Evolutionary conservation across 2,113 vertebrate species (phyloP).

Genomic region (Salminus brasiliensis): DNA sequence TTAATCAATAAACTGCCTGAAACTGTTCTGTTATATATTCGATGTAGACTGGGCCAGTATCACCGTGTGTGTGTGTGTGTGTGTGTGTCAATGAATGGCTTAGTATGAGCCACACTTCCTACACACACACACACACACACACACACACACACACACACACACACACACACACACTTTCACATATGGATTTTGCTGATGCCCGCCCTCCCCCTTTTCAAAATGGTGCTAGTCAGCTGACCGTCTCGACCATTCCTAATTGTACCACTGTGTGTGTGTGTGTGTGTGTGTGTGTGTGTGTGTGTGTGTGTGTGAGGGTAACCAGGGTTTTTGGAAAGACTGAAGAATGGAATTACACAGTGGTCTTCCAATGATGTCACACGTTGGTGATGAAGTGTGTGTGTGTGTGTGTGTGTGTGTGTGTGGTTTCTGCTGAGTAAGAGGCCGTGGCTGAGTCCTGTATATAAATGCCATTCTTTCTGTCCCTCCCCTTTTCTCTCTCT

Average conservation of each 20-base stretch:
- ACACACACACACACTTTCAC: background rate
- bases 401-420: slow-evolving; percentile 22
- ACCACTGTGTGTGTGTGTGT: background rate
- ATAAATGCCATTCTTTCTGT: background rate
- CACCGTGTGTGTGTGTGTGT: background rate
- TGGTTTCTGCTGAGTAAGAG: slow-evolving; percentile 16
- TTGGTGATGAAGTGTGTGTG: slow-evolving; percentile 1
- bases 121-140: background rate
- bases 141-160: background rate
- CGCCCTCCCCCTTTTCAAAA: slow-evolving; percentile 14
- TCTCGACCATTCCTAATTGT: slow-evolving; percentile 46
- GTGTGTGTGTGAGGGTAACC: background rate
- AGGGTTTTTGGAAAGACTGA: background rate
- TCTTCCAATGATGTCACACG: background rate
- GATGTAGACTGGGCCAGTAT: too few species aligned
- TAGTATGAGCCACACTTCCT: background rate
- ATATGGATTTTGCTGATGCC: slow-evolving; percentile 44
- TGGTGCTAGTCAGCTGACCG: slow-evolving; percentile 26
- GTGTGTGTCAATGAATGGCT: background rate
- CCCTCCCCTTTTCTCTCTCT: background rate
- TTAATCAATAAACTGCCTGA: too few species aligned
- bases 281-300: too few species aligned
- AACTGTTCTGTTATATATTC: too few species aligned
- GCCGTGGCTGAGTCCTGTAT: background rate
- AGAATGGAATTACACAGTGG: background rate